Conservation (phyloP, 2,113 vertebrate species). For the Sinocyclocheilus anshuiensis region DNA sequence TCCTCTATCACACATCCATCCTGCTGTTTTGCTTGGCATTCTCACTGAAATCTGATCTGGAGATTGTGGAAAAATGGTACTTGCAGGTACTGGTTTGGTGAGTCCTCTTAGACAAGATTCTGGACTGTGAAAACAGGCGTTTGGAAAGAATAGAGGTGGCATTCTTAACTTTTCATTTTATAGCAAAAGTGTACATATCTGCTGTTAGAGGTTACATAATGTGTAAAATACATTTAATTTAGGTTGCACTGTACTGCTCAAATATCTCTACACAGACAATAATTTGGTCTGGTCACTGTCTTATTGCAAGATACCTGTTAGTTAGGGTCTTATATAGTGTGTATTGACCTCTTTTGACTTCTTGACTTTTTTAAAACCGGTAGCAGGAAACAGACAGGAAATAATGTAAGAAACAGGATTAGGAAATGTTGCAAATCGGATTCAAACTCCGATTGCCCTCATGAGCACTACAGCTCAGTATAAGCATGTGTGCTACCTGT, state of each 20-base stretch:
- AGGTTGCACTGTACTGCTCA: not conserved
- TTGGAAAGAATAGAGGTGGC: slow-evolving; percentile 4
- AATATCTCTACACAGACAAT: not conserved
- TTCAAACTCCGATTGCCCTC: not conserved
- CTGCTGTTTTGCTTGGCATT: slow-evolving; percentile 68
- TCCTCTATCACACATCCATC: slow-evolving; percentile 46
- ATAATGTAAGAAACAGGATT: not conserved
- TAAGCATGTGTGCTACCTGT: too few species aligned
- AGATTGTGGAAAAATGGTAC: slow-evolving; percentile 61
- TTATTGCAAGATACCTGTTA: not conserved
- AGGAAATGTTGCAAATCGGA: not conserved
- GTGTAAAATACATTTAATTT: not conserved
- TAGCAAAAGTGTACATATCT: not conserved
- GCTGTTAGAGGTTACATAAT: not conserved
- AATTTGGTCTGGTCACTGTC: not conserved
- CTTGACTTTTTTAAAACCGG: not conserved
- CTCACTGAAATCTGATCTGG: slow-evolving; percentile 61
- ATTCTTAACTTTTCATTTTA: too few species aligned
- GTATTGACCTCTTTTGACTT: not conserved
- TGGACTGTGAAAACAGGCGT: not conserved
- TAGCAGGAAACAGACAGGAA: not conserved
- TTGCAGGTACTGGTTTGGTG: slow-evolving; percentile 54
- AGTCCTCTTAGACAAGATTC: slow-evolving; percentile 23
- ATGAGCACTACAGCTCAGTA: not conserved
- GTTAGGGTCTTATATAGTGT: not conserved